A percentile compares a stretch with the other conserved stretches of the same genome.
Conservation (phyloP, 2,888 invertebrate species). For the Yponomeuta plumbellus region DNA sequence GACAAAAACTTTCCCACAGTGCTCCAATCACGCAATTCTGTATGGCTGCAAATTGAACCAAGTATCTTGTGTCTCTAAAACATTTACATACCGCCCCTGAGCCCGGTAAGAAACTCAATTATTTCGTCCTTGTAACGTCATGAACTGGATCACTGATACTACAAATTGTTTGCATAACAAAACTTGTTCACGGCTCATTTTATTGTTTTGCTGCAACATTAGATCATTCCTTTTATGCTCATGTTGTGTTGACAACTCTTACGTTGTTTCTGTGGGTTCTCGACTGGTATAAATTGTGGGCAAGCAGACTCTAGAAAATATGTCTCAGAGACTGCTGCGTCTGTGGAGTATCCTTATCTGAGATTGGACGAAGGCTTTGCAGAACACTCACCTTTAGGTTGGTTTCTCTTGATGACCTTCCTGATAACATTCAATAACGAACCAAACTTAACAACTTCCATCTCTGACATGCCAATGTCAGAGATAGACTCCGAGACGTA, state of each 20-base stretch:
- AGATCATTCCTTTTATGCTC: not conserved
- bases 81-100: not conserved
- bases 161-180: constrained; percentile 49
- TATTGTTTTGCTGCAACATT: not conserved
- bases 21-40: not conserved
- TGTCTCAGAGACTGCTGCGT: too few species aligned
- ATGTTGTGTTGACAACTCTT: not conserved
- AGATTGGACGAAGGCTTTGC: too few species aligned
- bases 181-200: constrained; percentile 26
- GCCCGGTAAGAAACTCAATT: constrained; percentile 14
- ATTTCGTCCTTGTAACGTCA: constrained; percentile 25
- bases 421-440: too few species aligned
- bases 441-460: too few species aligned
- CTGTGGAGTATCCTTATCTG: too few species aligned
- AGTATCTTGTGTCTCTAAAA: not conserved
- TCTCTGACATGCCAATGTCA: too few species aligned
- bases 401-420: too few species aligned
- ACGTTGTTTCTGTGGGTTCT: not conserved
- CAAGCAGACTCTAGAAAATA: too few species aligned
- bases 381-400: too few species aligned
- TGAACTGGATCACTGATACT: constrained; percentile 34
- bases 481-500: too few species aligned
- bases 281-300: too few species aligned
- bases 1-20: not conserved
- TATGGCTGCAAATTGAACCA: not conserved